Evolutionary conservation across 2,888 invertebrate species (phyloP).

Genomic region (Antheraea yamamai): DNA sequence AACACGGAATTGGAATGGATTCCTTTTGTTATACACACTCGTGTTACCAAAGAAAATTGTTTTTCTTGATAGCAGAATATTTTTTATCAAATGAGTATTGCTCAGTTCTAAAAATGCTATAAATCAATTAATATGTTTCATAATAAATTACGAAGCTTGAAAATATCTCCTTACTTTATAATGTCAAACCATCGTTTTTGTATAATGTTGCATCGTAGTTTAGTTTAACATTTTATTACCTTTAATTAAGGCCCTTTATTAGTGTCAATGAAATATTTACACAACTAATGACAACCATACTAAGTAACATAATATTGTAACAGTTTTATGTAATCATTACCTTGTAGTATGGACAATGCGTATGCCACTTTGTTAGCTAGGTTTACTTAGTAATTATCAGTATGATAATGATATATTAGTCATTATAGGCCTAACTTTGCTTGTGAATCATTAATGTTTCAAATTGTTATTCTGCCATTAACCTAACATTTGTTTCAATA

Average conservation of each 20-base stretch:
- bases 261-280: not conserved
- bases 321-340: not conserved
- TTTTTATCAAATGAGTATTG: conserved; percentile 24
- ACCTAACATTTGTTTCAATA: not conserved
- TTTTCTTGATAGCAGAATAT: conserved; percentile 25
- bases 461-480: not conserved
- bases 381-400: not conserved
- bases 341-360: not conserved
- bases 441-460: not conserved
- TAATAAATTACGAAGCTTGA: not conserved
- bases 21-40: conserved; percentile 28
- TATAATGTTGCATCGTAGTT: not conserved
- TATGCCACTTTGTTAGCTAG: not conserved
- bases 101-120: not conserved
- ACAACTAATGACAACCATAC: not conserved
- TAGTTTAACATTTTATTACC: not conserved
- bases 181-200: not conserved
- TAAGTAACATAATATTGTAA: not conserved
- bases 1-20: conserved; percentile 36
- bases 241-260: not conserved
- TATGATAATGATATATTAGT: not conserved
- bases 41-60: conserved; percentile 28
- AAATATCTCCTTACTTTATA: not conserved
- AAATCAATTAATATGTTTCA: not conserved
- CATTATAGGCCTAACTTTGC: no score